Evolutionary conservation across 2,888 invertebrate species (phyloP).

Genomic region (Synergus umbraculus): DNA sequence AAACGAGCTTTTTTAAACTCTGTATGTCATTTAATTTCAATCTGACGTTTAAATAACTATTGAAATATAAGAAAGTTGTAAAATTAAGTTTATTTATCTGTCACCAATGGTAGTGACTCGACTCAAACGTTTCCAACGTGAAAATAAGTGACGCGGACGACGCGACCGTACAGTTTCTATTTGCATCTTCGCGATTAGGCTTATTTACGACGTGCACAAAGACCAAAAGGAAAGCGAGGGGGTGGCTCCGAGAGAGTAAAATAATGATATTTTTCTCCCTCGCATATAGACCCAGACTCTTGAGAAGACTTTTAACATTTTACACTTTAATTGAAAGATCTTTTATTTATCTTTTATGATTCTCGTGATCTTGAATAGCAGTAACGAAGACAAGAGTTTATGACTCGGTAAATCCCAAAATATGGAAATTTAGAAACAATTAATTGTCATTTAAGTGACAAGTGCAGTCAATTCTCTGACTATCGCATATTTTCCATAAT

Average conservation of each 20-base stretch:
- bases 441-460: too few relatives aligned
- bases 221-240: not conserved
- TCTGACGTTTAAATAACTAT: not conserved
- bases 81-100: slow-evolving; percentile 1
- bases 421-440: not conserved
- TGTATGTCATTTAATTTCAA: not conserved
- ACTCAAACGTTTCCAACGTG: not conserved
- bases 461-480: not conserved
- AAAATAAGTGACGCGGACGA: slow-evolving; percentile 1
- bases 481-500: too few relatives aligned
- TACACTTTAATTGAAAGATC: too few relatives aligned
- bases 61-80: not conserved
- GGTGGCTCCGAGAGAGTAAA: not conserved
- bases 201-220: not conserved
- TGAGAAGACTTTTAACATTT: too few relatives aligned
- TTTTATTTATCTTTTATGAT: not conserved
- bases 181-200: slow-evolving; percentile 21
- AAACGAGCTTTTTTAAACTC: not conserved
- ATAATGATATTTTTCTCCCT: slow-evolving; percentile 1
- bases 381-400: not conserved
- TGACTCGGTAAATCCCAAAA: too few relatives aligned
- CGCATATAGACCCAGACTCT: not conserved
- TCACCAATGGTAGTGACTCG: slow-evolving; percentile 1
- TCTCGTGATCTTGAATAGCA: not conserved
- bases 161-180: slow-evolving; percentile 20